Evolutionary conservation across 2,888 invertebrate genomes (phyloP).

Genomic region (Bombylius discolor): DNA sequence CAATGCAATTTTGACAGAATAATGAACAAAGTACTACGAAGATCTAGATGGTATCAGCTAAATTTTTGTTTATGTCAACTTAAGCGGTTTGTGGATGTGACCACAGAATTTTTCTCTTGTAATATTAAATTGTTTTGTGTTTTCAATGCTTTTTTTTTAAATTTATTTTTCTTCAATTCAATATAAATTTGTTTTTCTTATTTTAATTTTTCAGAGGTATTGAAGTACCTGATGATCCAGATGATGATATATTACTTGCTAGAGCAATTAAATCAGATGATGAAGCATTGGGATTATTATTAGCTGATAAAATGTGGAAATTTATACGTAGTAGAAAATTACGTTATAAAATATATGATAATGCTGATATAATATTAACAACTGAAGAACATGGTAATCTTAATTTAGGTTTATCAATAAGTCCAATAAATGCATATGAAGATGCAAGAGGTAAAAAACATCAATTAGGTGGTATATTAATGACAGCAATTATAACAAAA

Average conservation of each 20-base stretch:
- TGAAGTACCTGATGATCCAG: conserved; percentile 36
- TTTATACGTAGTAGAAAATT: conserved; percentile 64
- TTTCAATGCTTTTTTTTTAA: background rate
- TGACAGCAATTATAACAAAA: conserved; percentile 67
- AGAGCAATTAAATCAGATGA: conserved; percentile 41
- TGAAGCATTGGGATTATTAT: conserved; percentile 48
- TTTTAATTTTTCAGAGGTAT: conserved; percentile 20
- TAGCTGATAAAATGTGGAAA: conserved; percentile 61
- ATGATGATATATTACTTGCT: conserved; percentile 44
- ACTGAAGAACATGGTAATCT: conserved; percentile 51
- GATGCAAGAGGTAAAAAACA: conserved; percentile 62
- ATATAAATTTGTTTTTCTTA: background rate
- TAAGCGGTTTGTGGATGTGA: too few species aligned
- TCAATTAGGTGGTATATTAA: conserved; percentile 49
- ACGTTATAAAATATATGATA: conserved; percentile 64
- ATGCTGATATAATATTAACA: conserved; percentile 63
- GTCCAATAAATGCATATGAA: conserved; percentile 44
- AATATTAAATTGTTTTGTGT: background rate
- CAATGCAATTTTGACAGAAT: too few species aligned
- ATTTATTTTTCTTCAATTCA: too few species aligned
- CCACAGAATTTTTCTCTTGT: conserved; percentile 3
- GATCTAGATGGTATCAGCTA: too few species aligned
- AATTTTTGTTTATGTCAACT: too few species aligned
- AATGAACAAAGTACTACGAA: too few species aligned
- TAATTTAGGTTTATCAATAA: conserved; percentile 51